Evolutionary conservation across 2,797 vertebrate species (phyloP).

Genomic region (Poeciliopsis infans): DNA sequence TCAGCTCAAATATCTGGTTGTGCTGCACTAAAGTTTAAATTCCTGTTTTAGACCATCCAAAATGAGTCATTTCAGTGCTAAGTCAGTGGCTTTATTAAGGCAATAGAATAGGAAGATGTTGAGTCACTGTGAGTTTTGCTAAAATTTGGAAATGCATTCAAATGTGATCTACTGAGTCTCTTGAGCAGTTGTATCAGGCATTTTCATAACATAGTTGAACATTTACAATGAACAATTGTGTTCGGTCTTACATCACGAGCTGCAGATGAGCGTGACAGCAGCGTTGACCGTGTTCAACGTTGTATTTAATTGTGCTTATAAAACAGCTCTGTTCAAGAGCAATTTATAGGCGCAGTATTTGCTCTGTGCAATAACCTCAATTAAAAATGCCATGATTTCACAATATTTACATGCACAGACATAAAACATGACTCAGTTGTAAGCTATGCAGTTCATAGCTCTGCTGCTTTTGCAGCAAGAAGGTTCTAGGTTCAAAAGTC

Average conservation of each 20-base stretch:
- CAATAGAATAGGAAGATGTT: neutral
- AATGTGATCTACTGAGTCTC: neutral
- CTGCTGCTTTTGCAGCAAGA: neutral
- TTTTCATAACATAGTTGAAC: neutral
- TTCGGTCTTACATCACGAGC: neutral
- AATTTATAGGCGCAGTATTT: neutral
- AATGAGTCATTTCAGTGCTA: conserved; percentile 12
- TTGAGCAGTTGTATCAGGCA: neutral
- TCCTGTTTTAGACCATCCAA: conserved; percentile 9
- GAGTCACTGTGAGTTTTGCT: neutral
- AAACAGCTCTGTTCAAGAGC: neutral
- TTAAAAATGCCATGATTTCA: neutral
- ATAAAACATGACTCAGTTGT: neutral
- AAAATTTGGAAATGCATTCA: neutral
- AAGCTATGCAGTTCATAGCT: neutral
- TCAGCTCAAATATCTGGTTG: conserved; percentile 2
- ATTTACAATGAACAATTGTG: neutral
- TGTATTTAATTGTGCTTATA: neutral
- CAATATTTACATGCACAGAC: neutral
- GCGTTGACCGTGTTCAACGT: neutral
- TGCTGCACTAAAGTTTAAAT: neutral
- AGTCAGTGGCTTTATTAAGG: conserved; percentile 9
- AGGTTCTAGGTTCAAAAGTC: neutral
- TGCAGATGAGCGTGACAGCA: neutral
- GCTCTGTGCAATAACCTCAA: neutral